Evolutionary conservation across 2,113 vertebrate genomes (phyloP), one percentile per base, ranked within the genome.

Genomic region (Taurulus bubalis): DNA sequence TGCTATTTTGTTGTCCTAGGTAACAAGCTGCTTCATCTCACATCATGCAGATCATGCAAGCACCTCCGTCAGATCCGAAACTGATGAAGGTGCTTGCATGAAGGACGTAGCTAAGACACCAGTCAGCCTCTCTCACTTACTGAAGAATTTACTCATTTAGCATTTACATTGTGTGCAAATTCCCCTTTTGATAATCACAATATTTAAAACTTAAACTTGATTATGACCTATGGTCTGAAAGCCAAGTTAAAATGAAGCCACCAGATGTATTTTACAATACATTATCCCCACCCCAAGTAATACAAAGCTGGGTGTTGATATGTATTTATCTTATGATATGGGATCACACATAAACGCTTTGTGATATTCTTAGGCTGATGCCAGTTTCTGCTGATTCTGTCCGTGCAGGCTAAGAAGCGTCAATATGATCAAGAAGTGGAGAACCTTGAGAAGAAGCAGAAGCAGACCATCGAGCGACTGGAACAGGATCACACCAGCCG

Each of bases 351-450:
- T 18, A 56, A 22, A 74, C 53, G 45, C 38, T 26, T 5, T 24
- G 14, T 8, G n/a, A 38, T 51, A 1, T 59, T 53, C 7, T 66
- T 30, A 47, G 11, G 22, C 24, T 84, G 38, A 75, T 49, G 4
- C 40, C 8, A 16, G 24, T 34, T 7, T 36, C 0, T 66, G 16
- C 22, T 16, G 3, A 3, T 63, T 84, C 42, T 62, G 1, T 36
- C 15, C 2, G 3, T 24, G 1, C 83, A 95, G 98, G 93, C 90
- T 83, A 99, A 99, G 88, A 99, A 99, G 86, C 95, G 98, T 3
- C 98, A 99, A 2, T 99, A 98, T 73, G 98, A 99, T 87, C 96
- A 96, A 73, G 98, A 99, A 79, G 97, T 99, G 80, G 98, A 99
- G 91, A 99, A 97, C 85, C 94, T 99, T 60, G 98, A 99, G 73